Evolutionary conservation across 2,113 vertebrate genomes (phyloP).

Genomic region (Pan troglodytes): DNA sequence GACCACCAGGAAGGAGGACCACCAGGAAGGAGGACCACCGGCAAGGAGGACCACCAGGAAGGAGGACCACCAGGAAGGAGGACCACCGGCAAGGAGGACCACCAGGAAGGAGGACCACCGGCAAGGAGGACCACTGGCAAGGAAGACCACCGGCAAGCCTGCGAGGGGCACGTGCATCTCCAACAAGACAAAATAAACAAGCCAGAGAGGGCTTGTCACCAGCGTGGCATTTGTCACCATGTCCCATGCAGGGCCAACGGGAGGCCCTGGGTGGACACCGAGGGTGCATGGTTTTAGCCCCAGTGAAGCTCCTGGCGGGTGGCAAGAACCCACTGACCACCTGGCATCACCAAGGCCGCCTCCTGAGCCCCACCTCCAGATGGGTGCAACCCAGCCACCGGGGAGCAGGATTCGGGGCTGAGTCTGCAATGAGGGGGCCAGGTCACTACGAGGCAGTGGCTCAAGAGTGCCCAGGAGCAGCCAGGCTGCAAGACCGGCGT

Average conservation of each 20-base stretch:
- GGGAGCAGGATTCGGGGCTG: too few relatives aligned
- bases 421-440: too few relatives aligned
- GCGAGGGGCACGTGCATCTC: not conserved
- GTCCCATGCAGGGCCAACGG: rapidly evolving
- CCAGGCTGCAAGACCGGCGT: too few relatives aligned
- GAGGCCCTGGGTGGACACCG: not conserved
- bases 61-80: too few relatives aligned
- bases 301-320: rapidly evolving
- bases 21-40: too few relatives aligned
- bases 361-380: too few relatives aligned
- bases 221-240: rapidly evolving
- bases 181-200: not conserved
- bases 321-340: too few relatives aligned
- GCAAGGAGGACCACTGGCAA: too few relatives aligned
- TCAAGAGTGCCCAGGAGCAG: not conserved
- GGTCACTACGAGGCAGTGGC: rapidly evolving
- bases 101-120: too few relatives aligned
- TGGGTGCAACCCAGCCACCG: not conserved
- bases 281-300: not conserved
- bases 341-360: not conserved
- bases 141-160: too few relatives aligned
- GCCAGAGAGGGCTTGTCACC: not conserved
- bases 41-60: too few relatives aligned
- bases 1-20: rapidly evolving
- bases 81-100: too few relatives aligned